A percentile compares a stretch with the other conserved stretches of the same genome.
phyloP scores from a whole-genome alignment of 2,797 vertebrate species.

The Threskiornis aethiopicus region DNA sequence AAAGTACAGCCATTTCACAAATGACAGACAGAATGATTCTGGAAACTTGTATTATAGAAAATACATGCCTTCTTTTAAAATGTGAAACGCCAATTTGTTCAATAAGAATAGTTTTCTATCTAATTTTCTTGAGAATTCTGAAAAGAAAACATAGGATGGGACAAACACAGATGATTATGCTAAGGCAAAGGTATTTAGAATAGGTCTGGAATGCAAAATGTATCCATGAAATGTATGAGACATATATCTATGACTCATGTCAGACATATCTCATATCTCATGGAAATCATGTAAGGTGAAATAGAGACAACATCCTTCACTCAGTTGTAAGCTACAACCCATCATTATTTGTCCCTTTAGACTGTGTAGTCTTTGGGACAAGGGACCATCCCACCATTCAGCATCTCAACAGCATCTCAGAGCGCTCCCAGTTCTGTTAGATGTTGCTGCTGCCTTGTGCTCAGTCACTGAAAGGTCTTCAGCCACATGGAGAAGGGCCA shows the following conservation, averaged over 20 bases:
- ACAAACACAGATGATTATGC: neutral
- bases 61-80: neutral
- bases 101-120: neutral
- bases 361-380: neutral
- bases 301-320: rapidly evolving
- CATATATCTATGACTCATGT: neutral
- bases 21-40: neutral
- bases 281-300: neutral
- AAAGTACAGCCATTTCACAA: conserved; percentile 41
- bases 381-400: neutral
- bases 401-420: neutral
- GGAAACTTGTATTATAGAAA: neutral
- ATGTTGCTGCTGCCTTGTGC: neutral
- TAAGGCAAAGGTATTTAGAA: neutral
- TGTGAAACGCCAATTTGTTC: neutral
- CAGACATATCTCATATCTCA: neutral
- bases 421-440: rapidly evolving
- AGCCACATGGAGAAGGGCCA: neutral
- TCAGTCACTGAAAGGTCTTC: neutral
- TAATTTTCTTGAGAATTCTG: neutral
- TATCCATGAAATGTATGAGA: neutral
- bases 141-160: neutral
- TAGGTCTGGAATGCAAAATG: neutral
- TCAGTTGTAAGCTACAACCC: neutral
- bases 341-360: neutral